Percentiles rank a stretch among this genome's conserved stretches.
Conservation (phyloP, 2,888 invertebrate species). For the Tortrix viridana region DNA sequence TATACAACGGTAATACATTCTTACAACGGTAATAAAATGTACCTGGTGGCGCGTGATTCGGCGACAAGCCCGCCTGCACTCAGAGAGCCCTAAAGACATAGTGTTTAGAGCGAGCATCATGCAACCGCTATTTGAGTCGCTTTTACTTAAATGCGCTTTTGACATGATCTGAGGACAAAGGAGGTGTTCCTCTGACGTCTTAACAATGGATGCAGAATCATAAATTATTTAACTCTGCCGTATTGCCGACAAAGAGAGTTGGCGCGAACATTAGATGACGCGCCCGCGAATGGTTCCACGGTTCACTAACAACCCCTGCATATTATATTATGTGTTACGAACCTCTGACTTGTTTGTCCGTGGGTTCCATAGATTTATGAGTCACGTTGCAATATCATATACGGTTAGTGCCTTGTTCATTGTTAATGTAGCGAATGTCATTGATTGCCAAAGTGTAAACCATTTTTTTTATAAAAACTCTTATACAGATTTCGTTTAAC, state of each 20-base stretch:
- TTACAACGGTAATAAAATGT: not conserved
- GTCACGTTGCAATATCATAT: conserved; percentile 3
- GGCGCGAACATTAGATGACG: conserved; percentile 52
- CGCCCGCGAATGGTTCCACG: conserved; percentile 26
- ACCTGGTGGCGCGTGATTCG: not conserved
- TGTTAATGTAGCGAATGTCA: too few relatives aligned
- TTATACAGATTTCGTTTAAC: too few relatives aligned
- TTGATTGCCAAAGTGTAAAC: too few relatives aligned
- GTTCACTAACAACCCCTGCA: conserved; percentile 45
- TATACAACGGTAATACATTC: too few relatives aligned
- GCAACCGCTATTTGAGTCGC: conserved; percentile 29
- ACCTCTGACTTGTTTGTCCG: conserved; percentile 23
- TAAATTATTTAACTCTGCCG: conserved; percentile 43
- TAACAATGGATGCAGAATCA: conserved; percentile 37
- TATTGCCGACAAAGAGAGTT: conserved; percentile 61
- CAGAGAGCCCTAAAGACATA: conserved; percentile 1
- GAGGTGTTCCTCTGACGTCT: conserved; percentile 31
- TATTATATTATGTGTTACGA: conserved; percentile 45
- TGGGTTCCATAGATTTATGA: conserved; percentile 18
- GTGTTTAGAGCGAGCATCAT: conserved; percentile 15
- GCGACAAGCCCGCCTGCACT: not conserved
- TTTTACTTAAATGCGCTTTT: conserved; percentile 38
- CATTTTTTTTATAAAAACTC: too few relatives aligned
- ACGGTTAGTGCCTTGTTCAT: not conserved
- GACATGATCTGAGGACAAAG: conserved; percentile 40